These are phyloP conservation scores for Pimephales promelas DNA, from an alignment of 2,113 vertebrate genomes.

Conservation along the genomic window DNA sequence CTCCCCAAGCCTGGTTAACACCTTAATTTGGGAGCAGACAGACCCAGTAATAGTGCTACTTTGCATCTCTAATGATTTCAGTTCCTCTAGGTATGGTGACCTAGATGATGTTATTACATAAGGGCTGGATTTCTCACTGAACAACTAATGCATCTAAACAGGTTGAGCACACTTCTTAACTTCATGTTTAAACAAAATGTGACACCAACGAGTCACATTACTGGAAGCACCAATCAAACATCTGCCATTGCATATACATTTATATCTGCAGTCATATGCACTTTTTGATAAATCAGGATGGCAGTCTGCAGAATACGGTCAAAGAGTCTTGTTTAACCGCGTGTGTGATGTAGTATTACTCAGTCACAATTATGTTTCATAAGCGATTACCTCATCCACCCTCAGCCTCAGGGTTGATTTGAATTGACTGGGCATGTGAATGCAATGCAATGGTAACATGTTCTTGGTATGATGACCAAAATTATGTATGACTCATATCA, in stretches of 20 bases:
- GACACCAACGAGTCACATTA: not conserved
- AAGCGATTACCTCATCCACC: not conserved
- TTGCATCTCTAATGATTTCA: slow-evolving; percentile 25
- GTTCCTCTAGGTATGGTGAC: slow-evolving; percentile 33
- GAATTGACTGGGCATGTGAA: slow-evolving; percentile 11
- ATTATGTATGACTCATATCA: not conserved
- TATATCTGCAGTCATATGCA: not conserved
- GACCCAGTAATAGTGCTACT: not conserved
- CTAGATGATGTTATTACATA: slow-evolving; percentile 33
- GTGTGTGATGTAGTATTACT: slow-evolving; percentile 32
- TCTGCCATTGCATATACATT: not conserved
- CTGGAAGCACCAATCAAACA: slow-evolving; percentile 9
- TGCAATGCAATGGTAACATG: not conserved
- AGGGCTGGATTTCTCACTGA: not conserved
- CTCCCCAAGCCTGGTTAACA: slow-evolving; percentile 2
- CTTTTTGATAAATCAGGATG: slow-evolving; percentile 7
- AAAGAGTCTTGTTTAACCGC: slow-evolving; percentile 26
- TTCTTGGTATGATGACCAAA: not conserved
- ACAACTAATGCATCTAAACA: slow-evolving; percentile 19
- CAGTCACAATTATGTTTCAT: slow-evolving; percentile 12
- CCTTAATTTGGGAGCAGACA: not conserved
- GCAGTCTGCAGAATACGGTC: not conserved
- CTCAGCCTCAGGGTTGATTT: not conserved
- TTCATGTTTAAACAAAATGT: not conserved
- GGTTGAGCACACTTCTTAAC: not conserved